Evolutionary conservation across 2,797 vertebrate species (phyloP).

Genomic region (Gambelia wislizenii): DNA sequence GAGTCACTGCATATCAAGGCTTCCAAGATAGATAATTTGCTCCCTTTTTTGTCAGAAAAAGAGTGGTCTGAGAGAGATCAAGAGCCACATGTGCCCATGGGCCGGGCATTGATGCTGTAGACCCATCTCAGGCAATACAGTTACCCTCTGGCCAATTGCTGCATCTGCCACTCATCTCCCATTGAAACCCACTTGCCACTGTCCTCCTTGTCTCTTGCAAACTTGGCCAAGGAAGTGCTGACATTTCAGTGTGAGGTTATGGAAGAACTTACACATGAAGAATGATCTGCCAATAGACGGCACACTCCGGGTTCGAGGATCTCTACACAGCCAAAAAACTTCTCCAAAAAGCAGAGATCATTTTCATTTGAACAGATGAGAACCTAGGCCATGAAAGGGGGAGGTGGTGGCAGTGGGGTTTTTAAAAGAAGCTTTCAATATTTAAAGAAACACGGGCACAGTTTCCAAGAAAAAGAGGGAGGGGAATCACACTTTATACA

Average conservation of each 20-base stretch:
- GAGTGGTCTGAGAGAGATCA: too few species aligned
- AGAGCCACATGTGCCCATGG: too few species aligned
- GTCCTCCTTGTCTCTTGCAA: not conserved
- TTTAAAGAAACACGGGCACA: not conserved
- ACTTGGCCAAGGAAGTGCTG: not conserved
- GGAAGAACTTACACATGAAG: constrained; percentile 22
- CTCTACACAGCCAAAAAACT: not conserved
- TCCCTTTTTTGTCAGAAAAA: too few species aligned
- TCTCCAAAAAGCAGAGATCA: not conserved
- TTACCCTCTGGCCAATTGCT: too few species aligned
- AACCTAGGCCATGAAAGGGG: not conserved
- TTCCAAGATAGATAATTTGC: too few species aligned
- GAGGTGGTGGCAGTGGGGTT: not conserved
- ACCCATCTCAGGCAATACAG: not conserved
- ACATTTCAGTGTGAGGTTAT: constrained; percentile 16
- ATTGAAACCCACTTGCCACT: not conserved
- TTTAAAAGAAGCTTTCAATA: not conserved
- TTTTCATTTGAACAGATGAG: not conserved
- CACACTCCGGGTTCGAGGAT: not conserved
- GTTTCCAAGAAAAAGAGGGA: not conserved
- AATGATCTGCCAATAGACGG: constrained; percentile 5
- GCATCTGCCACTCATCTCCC: not conserved
- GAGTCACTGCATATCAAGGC: too few species aligned
- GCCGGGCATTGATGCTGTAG: too few species aligned
- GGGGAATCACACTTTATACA: not conserved